These are phyloP conservation scores for Xiphophorus birchmanni DNA, from an alignment of 2,797 vertebrate genomes.

Conservation along the genomic window DNA sequence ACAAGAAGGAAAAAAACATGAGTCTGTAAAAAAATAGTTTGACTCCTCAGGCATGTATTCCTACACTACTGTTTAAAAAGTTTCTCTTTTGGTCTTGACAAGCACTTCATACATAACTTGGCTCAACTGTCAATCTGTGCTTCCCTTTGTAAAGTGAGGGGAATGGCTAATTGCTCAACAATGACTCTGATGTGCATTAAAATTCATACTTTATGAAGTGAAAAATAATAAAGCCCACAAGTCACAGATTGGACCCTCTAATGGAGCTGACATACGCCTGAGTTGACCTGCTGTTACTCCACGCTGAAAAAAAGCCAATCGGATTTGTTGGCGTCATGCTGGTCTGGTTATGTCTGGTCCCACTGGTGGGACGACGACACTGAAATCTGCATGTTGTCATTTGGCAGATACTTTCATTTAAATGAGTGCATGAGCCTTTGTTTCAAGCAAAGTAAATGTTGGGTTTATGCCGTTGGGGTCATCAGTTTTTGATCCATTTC, in stretches of 20 bases:
- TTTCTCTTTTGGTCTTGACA: neutral
- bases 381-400: neutral
- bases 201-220: neutral
- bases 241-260: neutral
- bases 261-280: neutral
- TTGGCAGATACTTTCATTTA: neutral
- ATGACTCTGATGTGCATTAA: neutral
- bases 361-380: neutral
- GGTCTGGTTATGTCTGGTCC: neutral
- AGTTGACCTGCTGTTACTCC: neutral
- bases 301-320: neutral
- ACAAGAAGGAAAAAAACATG: neutral
- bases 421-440: neutral
- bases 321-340: neutral
- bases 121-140: neutral
- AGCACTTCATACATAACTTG: neutral
- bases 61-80: neutral
- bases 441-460: neutral
- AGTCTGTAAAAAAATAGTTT: neutral
- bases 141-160: neutral
- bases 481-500: neutral
- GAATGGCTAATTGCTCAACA: neutral
- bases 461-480: neutral
- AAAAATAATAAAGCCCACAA: neutral
- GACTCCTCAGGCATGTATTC: neutral